Evolutionary conservation across 2,797 vertebrate species (phyloP), one percentile per base, ranked within the genome.

Genomic region (Acanthopagrus latus): DNA sequence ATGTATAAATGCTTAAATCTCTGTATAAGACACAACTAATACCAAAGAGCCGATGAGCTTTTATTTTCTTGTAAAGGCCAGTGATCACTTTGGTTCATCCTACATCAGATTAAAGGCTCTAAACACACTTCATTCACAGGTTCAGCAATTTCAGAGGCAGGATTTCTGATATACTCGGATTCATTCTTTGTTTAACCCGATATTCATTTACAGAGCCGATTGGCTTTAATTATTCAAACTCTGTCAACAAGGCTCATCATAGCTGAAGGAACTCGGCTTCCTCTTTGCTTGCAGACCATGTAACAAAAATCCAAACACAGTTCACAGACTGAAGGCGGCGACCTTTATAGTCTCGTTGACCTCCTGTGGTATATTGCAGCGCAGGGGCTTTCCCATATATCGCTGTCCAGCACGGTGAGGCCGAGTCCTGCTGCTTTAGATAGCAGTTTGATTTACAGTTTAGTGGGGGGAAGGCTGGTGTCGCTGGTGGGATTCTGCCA

Each of bases 371-470:
- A 67, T 80, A 86, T 66, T 71, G 77, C 78, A 74, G 76, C 1
- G 17, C 58, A n/a, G 87, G 89, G 91, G 83, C 86, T 88, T 90
- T 90, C 88, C 90, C 88, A 54, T 70, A 57, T 83, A 83, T 83
- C 68, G 16, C 82, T 52, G 59, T 70, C 80, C 76, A 81, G 64
- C n/a, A 55, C 64, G 57, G 85, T 60, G 71, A 86, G 58, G 65
- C 71, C 51, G 82, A 84, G 78, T 79, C 64, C 72, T 29, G 79
- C 77, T 76, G 75, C 81, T 86, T 89, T 84, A 81, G 85, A 90
- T 88, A 89, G 85, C 81, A 38, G 68, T 86, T 86, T 92, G 92
- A 94, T 94, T 93, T 94, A 93, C 91, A 74, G 72, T 69, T 67
- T 64, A 74, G 83, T 71, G 33, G 75, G 52, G 68, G 64, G 64